Base-by-base conservation (phyloP, 2,888 invertebrate species). In the Falcaria lacertinaria region DNA sequence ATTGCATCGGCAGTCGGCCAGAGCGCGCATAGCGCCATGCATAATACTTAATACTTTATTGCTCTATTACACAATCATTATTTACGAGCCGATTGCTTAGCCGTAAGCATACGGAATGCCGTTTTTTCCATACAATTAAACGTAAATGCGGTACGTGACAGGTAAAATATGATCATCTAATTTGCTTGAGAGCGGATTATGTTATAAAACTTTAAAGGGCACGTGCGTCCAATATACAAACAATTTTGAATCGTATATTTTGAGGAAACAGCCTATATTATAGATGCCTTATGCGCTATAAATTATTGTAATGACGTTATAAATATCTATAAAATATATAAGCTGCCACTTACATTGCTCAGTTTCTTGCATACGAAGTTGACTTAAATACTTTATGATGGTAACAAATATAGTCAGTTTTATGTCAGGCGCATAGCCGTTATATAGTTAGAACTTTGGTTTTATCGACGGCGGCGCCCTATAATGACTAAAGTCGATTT, bases 11-110 rank as follows among this genome's bases (percentile, higher is more conserved):
- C 63, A 54, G 60, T 53, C 51, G 51, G 59, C 57, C 51, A 48
- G 57, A 54, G 50, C 56, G 54, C 54, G 52, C 60, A 60, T 60
- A 48, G 53, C 49, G 50, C 50, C 56, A 52, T 60, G 59, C 57
- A 69, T 69, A 68, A 66, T 59, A 64, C 53, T 53, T 42, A n/a
- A 50, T 60, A 60, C 63, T 75, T 77, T 78, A 81, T 79, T 69
- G 69, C 72, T 77, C 69, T 73, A 76, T 81, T 82, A 73, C 77
- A 69, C 67, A 76, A 76, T 64, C 48, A 60, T 65, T 73, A 69
- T 73, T 74, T 70, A 74, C 69, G 53, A 48, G 52, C 50, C 51
- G 56, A 65, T 67, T 64, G 67, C 67, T 57, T 63, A 54, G 62
- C 60, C 52, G 55, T 63, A 64, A 64, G 57, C 63, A 54, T 44